Conservation (phyloP, 30 jellyfish, hydroid and myxozoan species). For the Rhopilema esculentum region DNA sequence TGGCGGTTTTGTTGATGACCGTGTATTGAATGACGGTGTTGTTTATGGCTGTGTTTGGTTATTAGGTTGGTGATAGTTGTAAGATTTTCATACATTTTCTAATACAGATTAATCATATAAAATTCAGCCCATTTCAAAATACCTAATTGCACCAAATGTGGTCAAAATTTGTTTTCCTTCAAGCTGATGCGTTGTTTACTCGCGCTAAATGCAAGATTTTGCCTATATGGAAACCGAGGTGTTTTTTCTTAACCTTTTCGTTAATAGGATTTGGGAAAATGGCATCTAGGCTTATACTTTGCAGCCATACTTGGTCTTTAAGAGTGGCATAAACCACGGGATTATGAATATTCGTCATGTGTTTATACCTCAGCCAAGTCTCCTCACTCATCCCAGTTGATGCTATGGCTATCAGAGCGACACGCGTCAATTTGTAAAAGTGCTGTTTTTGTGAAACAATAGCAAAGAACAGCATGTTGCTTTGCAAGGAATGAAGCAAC, state of each 20-base stretch:
- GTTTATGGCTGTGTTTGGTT: too few relatives aligned
- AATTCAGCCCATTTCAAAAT: too few relatives aligned
- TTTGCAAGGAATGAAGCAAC: too few relatives aligned
- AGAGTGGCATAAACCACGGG: background rate
- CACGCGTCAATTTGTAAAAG: too few relatives aligned
- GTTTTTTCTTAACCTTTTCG: background rate
- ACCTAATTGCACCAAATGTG: background rate
- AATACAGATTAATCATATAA: too few relatives aligned
- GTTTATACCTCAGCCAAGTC: background rate
- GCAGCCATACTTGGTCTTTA: background rate
- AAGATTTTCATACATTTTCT: too few relatives aligned
- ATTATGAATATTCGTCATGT: background rate
- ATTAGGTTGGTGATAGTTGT: too few relatives aligned
- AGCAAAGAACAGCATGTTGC: too few relatives aligned
- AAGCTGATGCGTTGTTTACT: background rate
- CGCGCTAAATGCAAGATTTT: background rate
- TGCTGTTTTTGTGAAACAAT: too few relatives aligned
- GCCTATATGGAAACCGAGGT: background rate
- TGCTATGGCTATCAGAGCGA: background rate
- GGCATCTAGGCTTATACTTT: background rate
- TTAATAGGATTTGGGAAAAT: background rate
- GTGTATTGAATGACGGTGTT: too few relatives aligned
- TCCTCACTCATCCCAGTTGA: background rate
- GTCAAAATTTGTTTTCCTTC: background rate
- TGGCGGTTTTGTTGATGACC: too few relatives aligned